A percentile compares a stretch with the other conserved stretches of the same genome.
Evolutionary conservation across 2,888 invertebrate genomes (phyloP).

Genomic region (Willowsia nigromaculata): DNA sequence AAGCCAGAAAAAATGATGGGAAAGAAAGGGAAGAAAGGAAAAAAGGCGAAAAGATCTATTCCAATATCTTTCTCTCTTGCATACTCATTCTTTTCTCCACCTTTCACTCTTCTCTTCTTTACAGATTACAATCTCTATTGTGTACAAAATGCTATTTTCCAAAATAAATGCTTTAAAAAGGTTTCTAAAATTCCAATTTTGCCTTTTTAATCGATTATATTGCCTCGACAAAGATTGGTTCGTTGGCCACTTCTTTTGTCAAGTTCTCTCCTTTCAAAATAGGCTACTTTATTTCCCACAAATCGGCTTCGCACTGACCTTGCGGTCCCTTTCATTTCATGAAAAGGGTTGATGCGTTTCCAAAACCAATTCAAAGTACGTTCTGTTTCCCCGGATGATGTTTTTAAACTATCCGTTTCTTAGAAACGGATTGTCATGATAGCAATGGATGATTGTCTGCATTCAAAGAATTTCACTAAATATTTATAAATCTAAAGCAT

Average conservation of each 20-base stretch:
- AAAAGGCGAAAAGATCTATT: slow-evolving; percentile 70
- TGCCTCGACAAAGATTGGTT: slow-evolving; percentile 42
- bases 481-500: too few relatives aligned
- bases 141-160: slow-evolving; percentile 79
- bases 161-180: slow-evolving; percentile 73
- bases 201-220: slow-evolving; percentile 78
- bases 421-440: too few relatives aligned
- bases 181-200: slow-evolving; percentile 78
- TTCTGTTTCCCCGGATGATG: too few relatives aligned
- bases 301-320: slow-evolving; percentile 29
- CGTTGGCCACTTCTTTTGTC: slow-evolving; percentile 13
- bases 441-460: background rate
- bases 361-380: background rate
- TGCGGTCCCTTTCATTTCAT: background rate
- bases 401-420: too few relatives aligned
- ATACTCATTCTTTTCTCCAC: slow-evolving; percentile 66
- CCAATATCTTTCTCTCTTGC: slow-evolving; percentile 74
- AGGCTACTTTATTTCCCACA: slow-evolving; percentile 20
- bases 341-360: background rate
- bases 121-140: slow-evolving; percentile 79
- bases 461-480: too few relatives aligned
- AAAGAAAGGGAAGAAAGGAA: slow-evolving; percentile 45
- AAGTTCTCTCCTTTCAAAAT: background rate
- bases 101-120: slow-evolving; percentile 73
- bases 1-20: slow-evolving; percentile 57